Percentiles rank a stretch among this genome's conserved stretches.
Conservation (phyloP, 2,113 vertebrate genomes). For the Oryzias woworae region DNA sequence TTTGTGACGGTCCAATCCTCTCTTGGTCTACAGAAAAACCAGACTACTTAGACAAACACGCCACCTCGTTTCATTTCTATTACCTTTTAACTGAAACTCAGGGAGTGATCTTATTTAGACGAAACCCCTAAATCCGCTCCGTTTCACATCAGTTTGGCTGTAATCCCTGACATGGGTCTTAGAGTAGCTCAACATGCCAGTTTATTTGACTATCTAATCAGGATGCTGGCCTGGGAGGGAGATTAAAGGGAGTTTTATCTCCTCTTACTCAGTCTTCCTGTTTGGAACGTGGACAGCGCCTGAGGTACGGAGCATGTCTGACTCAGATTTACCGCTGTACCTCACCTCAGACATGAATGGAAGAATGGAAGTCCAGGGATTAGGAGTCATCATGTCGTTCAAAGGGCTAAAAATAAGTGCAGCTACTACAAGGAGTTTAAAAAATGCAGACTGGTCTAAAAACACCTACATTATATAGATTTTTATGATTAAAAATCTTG, state of each 20-base stretch:
- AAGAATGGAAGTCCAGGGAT: slow-evolving; percentile 1
- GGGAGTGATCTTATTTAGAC: not conserved
- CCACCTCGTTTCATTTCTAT: not conserved
- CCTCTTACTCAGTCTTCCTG: slow-evolving; percentile 40
- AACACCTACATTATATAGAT: no score
- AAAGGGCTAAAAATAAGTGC: no score
- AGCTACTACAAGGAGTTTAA: no score
- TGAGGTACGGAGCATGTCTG: slow-evolving; percentile 10
- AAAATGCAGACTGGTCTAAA: no score
- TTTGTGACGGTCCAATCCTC: not conserved
- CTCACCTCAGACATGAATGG: slow-evolving; percentile 11
- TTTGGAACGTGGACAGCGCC: slow-evolving; percentile 26
- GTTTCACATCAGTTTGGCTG: no score
- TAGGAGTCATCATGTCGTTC: slow-evolving; percentile 11
- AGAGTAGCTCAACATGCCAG: not conserved
- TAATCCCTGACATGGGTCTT: not conserved
- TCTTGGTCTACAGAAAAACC: no score
- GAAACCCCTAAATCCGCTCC: no score
- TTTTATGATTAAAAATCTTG: no score
- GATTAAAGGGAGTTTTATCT: slow-evolving; percentile 49
- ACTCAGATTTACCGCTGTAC: slow-evolving; percentile 19
- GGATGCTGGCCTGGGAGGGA: slow-evolving; percentile 10
- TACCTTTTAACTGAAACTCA: not conserved
- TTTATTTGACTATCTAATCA: slow-evolving; percentile 10
- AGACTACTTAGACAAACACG: no score